Percentiles rank a stretch among this genome's conserved stretches.
These are phyloP conservation scores for Dreissena polymorpha DNA, from an alignment of 1,140 invertebrate genomes.

Conservation along the genomic window DNA sequence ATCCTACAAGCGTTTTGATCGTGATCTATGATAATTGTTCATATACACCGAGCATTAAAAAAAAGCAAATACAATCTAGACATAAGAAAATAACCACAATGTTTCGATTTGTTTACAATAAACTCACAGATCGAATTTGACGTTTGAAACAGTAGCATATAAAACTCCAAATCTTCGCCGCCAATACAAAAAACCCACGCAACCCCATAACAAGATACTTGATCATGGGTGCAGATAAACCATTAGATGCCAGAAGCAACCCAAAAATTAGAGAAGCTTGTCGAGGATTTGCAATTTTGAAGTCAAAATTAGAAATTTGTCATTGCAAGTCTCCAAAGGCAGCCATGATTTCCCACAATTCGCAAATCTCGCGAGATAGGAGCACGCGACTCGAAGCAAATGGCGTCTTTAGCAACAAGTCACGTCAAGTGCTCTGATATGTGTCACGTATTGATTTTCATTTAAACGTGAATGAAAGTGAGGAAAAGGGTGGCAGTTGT, in stretches of 20 bases:
- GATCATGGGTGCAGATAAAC: slow-evolving; percentile 86
- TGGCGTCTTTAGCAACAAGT: slow-evolving; percentile 69
- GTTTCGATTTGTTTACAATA: slow-evolving; percentile 45
- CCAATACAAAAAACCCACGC: slow-evolving; percentile 95
- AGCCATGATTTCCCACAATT: slow-evolving; percentile 74
- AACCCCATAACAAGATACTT: slow-evolving; percentile 98
- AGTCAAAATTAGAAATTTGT: slow-evolving; percentile 45
- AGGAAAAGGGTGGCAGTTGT: neutral
- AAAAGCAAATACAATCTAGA: no score
- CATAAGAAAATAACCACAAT: no score
- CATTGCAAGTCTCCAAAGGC: slow-evolving; percentile 53
- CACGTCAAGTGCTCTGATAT: slow-evolving; percentile 32
- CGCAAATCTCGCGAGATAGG: slow-evolving; percentile 55
- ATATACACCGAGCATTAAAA: no score
- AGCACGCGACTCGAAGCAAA: slow-evolving; percentile 46
- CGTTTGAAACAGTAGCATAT: slow-evolving; percentile 97
- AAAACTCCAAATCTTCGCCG: slow-evolving; percentile 98
- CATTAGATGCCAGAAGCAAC: slow-evolving; percentile 32
- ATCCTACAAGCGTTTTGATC: no score
- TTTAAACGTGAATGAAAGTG: slow-evolving; percentile 13
- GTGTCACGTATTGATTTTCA: slow-evolving; percentile 25
- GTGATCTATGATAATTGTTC: no score
- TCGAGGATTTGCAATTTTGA: neutral
- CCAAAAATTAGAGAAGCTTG: neutral
- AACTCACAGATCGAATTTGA: slow-evolving; percentile 96